Percentiles rank a stretch among this genome's conserved stretches.
Evolutionary conservation across 2,888 invertebrate genomes (phyloP).

Genomic region (Oscheius sp.): DNA sequence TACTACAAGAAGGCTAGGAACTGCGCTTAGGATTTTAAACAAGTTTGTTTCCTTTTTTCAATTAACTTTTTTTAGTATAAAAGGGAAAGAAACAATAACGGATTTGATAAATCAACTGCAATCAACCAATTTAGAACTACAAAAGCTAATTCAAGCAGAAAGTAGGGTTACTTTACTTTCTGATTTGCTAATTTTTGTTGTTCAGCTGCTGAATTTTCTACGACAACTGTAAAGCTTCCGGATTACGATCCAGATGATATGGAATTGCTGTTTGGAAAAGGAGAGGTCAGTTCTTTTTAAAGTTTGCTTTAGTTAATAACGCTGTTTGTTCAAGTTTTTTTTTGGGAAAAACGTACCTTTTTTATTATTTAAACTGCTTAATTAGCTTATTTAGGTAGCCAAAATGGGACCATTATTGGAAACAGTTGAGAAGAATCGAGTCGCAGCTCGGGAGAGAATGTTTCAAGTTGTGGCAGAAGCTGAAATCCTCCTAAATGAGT

Average conservation of each 20-base stretch:
- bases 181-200: neutral
- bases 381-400: conserved; percentile 13
- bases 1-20: conserved; percentile 41
- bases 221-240: conserved; percentile 39
- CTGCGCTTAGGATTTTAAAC: conserved; percentile 32
- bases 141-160: conserved; percentile 2
- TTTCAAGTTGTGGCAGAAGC: conserved; percentile 31
- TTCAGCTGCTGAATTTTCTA: conserved; percentile 38
- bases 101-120: conserved; percentile 7
- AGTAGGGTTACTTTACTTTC: neutral
- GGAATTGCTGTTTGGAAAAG: conserved; percentile 44
- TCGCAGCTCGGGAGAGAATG: neutral
- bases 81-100: conserved; percentile 5
- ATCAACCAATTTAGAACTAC: neutral
- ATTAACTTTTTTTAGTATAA: conserved; percentile 12
- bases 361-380: too few species aligned
- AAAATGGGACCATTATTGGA: neutral
- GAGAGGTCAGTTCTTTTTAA: conserved; percentile 34
- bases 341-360: too few species aligned
- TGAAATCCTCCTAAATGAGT: conserved; percentile 42
- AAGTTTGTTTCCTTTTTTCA: too few species aligned
- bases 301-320: neutral
- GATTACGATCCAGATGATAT: conserved; percentile 45
- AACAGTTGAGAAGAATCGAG: neutral
- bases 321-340: neutral